Evolutionary conservation across 2,113 vertebrate species (phyloP), one percentile per base, ranked within the genome.

Genomic region (Eptatretus burgeri): DNA sequence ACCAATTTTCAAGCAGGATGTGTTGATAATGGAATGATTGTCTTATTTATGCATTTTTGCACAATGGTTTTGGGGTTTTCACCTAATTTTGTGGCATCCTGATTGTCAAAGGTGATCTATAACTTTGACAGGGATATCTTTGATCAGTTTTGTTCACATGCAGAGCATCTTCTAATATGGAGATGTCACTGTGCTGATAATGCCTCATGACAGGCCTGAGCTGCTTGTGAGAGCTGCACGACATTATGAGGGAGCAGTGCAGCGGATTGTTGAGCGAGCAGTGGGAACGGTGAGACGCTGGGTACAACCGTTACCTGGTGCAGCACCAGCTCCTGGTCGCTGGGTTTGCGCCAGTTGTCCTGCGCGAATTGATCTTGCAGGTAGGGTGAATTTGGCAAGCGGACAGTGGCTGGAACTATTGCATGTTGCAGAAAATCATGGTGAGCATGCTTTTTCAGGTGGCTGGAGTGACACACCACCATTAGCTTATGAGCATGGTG

Each of bases 381-480:
- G 91, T 94, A 68, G 69, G 72, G 49, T 19, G 63, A 50, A 64
- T 16, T 51, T 16, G 49, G 50, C 17, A 17, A 51, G n/a, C 13
- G 9, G 51, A 51, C 14, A 13, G 13, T 14, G 50, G n/a, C 63
- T 64, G 50, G 14, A 8, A 49, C 63, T 18, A 13, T 18, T 19
- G 10, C n/a, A 20, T 19, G 14, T 13, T n/a, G 2, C 63, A 9
- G 16, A 64, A 14, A 63, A 49, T 41, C 16, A 16, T 63, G 14
- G 17, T 5, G 27, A 10, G 11, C 5, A 4, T 50, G 20, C 27
- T 10, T 19, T n/a, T 20, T 1, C 64, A 96, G 91, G 91, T 0
- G 85, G 87, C 60, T 95, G 88, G 88, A 91, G 85, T 0, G 91
- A 93, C 73, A 93, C 91, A 0, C 91, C 91, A 0, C 91, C 91